phyloP scores from a whole-genome alignment of 1,140 invertebrate species.

The Musca vetustissima region DNA sequence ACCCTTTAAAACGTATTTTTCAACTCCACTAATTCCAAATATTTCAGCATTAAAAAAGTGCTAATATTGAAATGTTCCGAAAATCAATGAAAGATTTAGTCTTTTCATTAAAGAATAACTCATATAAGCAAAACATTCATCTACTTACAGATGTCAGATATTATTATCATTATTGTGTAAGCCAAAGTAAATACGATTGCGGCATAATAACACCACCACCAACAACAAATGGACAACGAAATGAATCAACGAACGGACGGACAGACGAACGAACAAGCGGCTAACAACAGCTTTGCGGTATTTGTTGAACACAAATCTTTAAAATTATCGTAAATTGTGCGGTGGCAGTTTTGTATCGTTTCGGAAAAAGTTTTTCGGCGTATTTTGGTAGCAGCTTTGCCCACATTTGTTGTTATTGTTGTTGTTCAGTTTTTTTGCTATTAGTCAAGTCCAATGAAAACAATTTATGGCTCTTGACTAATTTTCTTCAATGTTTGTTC shows the following conservation, averaged over 20 bases:
- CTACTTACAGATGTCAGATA: too few species aligned
- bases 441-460: slow-evolving; percentile 9
- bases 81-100: too few species aligned
- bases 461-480: slow-evolving; percentile 21
- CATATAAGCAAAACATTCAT: too few species aligned
- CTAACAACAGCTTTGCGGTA: slow-evolving; percentile 23
- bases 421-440: neutral
- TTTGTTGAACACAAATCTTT: slow-evolving; percentile 24
- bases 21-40: too few species aligned
- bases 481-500: neutral
- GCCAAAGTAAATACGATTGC: slow-evolving; percentile 21
- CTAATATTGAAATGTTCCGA: too few species aligned
- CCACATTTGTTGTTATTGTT: neutral
- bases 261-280: too few species aligned
- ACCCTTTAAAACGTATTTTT: too few species aligned
- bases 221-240: too few species aligned
- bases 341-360: slow-evolving; percentile 6
- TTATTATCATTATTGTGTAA: slow-evolving; percentile 17
- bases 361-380: neutral
- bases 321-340: slow-evolving; percentile 22
- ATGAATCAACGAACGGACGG: too few species aligned
- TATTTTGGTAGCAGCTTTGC: neutral
- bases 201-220: slow-evolving; percentile 17
- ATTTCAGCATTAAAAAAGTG: too few species aligned
- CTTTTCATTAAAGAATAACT: too few species aligned